Conservation (phyloP, 2,113 vertebrate genomes). For the Notothenia rossii region DNA sequence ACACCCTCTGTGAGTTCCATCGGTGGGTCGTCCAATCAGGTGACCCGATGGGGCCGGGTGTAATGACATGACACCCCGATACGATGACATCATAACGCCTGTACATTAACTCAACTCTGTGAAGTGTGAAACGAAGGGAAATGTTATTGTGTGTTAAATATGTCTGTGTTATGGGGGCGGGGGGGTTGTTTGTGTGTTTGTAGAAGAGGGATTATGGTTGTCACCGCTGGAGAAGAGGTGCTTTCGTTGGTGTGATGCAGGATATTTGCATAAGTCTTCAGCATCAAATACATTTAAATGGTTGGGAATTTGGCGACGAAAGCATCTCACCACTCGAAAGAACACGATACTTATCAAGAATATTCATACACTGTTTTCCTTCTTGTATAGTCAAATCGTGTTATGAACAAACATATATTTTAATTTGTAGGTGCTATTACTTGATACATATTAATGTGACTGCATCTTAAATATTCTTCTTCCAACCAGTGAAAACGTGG, state of each 20-base stretch:
- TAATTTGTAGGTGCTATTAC: no score
- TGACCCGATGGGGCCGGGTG: conserved; percentile 28
- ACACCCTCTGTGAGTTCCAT: conserved; percentile 41
- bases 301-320: no score
- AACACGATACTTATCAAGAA: no score
- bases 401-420: no score
- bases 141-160: conserved; percentile 65
- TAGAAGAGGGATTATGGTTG: conserved; percentile 34
- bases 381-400: no score
- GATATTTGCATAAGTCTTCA: background rate
- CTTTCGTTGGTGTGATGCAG: background rate
- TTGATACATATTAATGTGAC: no score
- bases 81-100: conserved; percentile 65
- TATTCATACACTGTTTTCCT: no score
- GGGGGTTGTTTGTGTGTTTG: conserved; percentile 39
- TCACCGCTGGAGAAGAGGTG: conserved; percentile 14
- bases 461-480: no score
- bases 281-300: no score
- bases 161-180: background rate
- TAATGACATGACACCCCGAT: background rate
- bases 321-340: no score
- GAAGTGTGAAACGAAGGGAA: conserved; percentile 57
- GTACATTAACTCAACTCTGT: conserved; percentile 53
- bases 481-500: no score
- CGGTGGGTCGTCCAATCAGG: conserved; percentile 68